Conservation (phyloP, 1,140 invertebrate species). For the Delia radicum region DNA sequence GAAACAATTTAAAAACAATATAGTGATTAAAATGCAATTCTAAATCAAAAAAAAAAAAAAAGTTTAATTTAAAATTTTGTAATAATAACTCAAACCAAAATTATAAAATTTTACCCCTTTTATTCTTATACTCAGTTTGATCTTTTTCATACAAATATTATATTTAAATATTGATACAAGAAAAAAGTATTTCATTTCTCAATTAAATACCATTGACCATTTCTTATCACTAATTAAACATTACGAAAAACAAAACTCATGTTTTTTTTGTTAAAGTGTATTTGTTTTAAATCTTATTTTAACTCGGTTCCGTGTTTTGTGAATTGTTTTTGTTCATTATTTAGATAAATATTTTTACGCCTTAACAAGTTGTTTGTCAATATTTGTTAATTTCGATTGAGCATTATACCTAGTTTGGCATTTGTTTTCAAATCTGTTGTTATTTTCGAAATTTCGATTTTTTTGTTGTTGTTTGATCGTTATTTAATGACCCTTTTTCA, state of each 20-base stretch:
- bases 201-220: background rate
- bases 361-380: slow-evolving; percentile 19
- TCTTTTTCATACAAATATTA: background rate
- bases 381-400: slow-evolving; percentile 7
- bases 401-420: background rate
- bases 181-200: background rate
- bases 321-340: background rate
- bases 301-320: background rate
- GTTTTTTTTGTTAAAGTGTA: background rate
- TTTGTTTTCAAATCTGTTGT: background rate
- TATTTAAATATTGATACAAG: background rate
- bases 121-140: too few relatives aligned
- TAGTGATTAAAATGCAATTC: too few relatives aligned
- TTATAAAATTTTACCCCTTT: too few relatives aligned
- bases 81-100: too few relatives aligned
- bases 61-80: too few relatives aligned
- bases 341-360: slow-evolving; percentile 19
- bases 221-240: background rate
- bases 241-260: background rate
- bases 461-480: background rate
- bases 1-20: too few relatives aligned
- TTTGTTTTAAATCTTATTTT: background rate
- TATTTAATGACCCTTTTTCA: slow-evolving; percentile 10
- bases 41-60: too few relatives aligned
- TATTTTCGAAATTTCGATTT: background rate